Evolutionary conservation across 2,113 vertebrate genomes (phyloP).

Genomic region (Xiphias gladius): DNA sequence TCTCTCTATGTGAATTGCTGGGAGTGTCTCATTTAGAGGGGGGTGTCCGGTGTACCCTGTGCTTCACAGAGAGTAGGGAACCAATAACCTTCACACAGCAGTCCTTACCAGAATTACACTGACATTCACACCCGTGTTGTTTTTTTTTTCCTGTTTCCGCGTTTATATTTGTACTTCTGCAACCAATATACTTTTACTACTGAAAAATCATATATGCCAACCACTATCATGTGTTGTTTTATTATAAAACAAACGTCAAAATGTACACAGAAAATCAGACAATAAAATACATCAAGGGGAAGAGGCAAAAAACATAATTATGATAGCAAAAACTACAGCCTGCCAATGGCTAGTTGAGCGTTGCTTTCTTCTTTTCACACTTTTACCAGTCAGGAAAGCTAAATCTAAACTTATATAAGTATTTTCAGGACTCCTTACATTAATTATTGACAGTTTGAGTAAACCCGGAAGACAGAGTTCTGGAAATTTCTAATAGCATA

Average conservation of each 20-base stretch:
- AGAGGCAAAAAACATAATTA: slow-evolving; percentile 51
- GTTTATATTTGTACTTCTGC: background rate
- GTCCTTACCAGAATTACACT: slow-evolving; percentile 1
- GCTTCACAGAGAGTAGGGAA: background rate
- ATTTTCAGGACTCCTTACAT: slow-evolving; percentile 9
- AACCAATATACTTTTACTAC: background rate
- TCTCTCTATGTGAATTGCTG: background rate
- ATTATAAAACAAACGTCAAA: slow-evolving; percentile 77
- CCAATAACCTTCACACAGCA: background rate
- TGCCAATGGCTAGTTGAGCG: background rate
- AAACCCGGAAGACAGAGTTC: slow-evolving; percentile 51
- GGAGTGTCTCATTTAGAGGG: background rate
- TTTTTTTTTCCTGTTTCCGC: background rate
- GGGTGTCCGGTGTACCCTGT: background rate
- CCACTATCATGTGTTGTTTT: slow-evolving; percentile 71
- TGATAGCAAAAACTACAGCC: slow-evolving; percentile 23
- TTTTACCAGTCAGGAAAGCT: slow-evolving; percentile 8
- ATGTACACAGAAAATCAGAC: slow-evolving; percentile 65
- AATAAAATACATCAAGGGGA: slow-evolving; percentile 51
- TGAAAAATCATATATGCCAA: background rate
- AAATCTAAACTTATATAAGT: slow-evolving; percentile 7
- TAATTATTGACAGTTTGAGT: background rate
- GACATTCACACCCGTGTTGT: slow-evolving; percentile 4
- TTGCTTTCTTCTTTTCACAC: slow-evolving; percentile 21
- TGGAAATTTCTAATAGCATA: slow-evolving; percentile 5